Evolutionary conservation across 2,113 vertebrate species (phyloP).

Genomic region (Ictalurus furcatus): DNA sequence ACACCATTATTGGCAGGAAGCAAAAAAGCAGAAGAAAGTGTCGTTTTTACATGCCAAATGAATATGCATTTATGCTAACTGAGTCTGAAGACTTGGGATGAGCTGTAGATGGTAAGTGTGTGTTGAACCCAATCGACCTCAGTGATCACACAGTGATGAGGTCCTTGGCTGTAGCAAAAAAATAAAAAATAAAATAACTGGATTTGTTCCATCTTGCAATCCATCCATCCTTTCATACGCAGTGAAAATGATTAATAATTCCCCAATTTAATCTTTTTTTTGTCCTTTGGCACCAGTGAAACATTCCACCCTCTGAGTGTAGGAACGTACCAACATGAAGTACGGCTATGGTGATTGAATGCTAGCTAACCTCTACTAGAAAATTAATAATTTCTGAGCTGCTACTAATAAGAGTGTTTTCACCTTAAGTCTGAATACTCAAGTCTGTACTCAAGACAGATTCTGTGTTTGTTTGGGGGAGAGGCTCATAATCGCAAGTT

Average conservation of each 20-base stretch:
- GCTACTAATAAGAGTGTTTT: neutral
- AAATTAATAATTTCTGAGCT: neutral
- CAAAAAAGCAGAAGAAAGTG: slow-evolving; percentile 24
- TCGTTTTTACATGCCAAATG: slow-evolving; percentile 8
- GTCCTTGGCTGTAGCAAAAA: neutral
- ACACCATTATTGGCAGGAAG: slow-evolving; percentile 17
- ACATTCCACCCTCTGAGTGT: neutral
- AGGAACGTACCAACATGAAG: neutral
- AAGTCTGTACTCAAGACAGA: neutral
- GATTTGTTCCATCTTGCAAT: slow-evolving; percentile 20
- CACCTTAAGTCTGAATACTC: neutral
- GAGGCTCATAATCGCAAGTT: neutral
- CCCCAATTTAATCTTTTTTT: neutral
- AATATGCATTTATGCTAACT: slow-evolving; percentile 24
- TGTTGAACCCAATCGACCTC: slow-evolving; percentile 20
- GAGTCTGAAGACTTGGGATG: slow-evolving; percentile 17
- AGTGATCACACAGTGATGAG: slow-evolving; percentile 7
- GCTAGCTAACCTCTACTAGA: neutral
- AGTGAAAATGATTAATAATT: neutral
- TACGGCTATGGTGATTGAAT: too few relatives aligned
- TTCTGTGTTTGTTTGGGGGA: neutral
- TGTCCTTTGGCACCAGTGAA: neutral
- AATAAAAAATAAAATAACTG: neutral
- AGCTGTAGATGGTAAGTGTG: slow-evolving; percentile 18
- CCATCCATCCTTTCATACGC: neutral